A percentile compares a stretch with the other conserved stretches of the same genome.
phyloP scores from a whole-genome alignment of 2,797 vertebrate genomes.

The Pantherophis vulpinus region DNA sequence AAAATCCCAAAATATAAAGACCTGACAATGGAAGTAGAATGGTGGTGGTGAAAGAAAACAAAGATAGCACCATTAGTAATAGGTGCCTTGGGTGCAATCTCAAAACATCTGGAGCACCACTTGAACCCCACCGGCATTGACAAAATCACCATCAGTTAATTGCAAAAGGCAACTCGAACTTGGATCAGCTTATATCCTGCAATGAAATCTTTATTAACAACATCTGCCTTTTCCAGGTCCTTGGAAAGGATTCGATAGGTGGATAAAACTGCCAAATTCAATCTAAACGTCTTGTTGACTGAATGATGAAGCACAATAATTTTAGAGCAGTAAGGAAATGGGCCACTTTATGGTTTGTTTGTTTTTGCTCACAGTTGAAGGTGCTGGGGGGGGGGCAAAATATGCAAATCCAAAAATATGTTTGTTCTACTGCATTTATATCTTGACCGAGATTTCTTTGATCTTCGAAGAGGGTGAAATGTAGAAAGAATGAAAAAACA shows the following conservation, averaged over 20 bases:
- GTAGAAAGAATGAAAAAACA: background rate
- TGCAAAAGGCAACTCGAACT: background rate
- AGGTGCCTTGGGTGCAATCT: background rate
- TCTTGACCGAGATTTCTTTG: constrained; percentile 68
- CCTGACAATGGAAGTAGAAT: background rate
- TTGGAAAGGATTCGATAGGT: background rate
- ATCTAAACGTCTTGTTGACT: background rate
- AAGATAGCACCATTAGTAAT: background rate
- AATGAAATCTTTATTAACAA: background rate
- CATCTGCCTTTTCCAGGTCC: background rate
- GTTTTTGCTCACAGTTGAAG: constrained; percentile 59
- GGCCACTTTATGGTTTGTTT: constrained; percentile 39
- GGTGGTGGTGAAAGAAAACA: background rate
- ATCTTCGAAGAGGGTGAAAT: constrained; percentile 58
- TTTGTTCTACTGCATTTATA: constrained; percentile 62
- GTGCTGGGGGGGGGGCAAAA: constrained; percentile 54
- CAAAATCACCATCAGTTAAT: background rate
- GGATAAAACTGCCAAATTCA: background rate
- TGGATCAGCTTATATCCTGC: background rate
- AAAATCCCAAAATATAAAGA: background rate
- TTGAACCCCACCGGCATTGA: background rate
- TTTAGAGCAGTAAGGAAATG: constrained; percentile 54
- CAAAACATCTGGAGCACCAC: background rate
- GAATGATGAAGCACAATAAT: constrained; percentile 21
- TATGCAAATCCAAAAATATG: constrained; percentile 57